These are phyloP conservation scores for Mungos mungo DNA, from an alignment of 2,113 vertebrate species.

Conservation along the genomic window DNA sequence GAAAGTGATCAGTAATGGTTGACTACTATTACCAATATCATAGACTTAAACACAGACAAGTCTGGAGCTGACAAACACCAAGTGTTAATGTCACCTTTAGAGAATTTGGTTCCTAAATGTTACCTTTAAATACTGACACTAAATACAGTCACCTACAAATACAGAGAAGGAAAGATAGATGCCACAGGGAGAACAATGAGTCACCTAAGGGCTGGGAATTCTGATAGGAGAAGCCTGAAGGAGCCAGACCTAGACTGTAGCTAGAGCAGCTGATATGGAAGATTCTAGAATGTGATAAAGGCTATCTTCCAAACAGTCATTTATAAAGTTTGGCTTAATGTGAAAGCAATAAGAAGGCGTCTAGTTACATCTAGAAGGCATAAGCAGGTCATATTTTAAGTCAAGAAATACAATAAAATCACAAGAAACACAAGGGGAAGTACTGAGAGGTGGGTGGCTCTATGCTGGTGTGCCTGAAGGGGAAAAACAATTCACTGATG, in stretches of 20 bases:
- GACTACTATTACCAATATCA: not conserved
- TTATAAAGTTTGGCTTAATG: not conserved
- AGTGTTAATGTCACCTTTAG: not conserved
- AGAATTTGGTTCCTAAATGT: not conserved
- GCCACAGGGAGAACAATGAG: not conserved
- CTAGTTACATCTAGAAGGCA: not conserved
- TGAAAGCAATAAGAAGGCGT: slow-evolving; percentile 25
- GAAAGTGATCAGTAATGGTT: not conserved
- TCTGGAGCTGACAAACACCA: not conserved
- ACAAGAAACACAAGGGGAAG: not conserved
- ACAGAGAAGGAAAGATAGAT: slow-evolving; percentile 39
- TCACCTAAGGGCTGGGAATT: not conserved
- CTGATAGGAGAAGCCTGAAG: not conserved
- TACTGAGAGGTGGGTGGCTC: not conserved
- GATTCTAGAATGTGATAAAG: not conserved
- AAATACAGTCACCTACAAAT: slow-evolving; percentile 6
- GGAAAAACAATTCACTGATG: not conserved
- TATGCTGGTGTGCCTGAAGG: not conserved
- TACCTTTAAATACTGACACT: not conserved
- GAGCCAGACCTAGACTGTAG: not conserved
- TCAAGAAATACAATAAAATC: slow-evolving; percentile 18
- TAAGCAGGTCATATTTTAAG: not conserved
- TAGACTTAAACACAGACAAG: not conserved
- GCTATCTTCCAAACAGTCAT: not conserved
- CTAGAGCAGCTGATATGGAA: not conserved